Evolutionary conservation across 2,888 invertebrate genomes (phyloP).

Genomic region (Hanleya hanleyi): DNA sequence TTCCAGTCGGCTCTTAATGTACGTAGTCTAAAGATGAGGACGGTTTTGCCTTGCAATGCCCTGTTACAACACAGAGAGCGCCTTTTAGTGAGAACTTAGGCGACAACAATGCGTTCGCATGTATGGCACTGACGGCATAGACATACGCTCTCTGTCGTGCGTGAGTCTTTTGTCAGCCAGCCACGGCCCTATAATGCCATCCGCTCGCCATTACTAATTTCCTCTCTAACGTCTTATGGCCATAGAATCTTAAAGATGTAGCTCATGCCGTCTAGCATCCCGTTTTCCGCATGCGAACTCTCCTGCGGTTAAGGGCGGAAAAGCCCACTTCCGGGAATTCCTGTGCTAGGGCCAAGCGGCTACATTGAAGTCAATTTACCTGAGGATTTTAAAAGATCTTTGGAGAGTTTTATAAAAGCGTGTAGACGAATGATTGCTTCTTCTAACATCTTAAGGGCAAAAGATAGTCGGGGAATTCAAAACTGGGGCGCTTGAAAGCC

Average conservation of each 20-base stretch:
- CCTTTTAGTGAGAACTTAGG: background rate
- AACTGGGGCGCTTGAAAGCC: no score
- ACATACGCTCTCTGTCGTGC: background rate
- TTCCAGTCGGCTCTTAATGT: background rate
- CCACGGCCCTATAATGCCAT: background rate
- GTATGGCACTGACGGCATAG: no score
- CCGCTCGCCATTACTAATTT: constrained; percentile 1
- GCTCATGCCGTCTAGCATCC: background rate
- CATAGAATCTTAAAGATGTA: background rate
- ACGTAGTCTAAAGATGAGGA: background rate
- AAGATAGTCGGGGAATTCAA: no score
- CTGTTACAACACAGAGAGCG: background rate
- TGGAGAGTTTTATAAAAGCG: background rate
- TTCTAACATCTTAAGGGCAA: no score
- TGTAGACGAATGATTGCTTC: background rate
- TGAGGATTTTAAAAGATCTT: background rate
- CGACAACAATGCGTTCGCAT: no score
- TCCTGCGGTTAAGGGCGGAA: constrained; percentile 5
- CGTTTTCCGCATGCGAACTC: background rate
- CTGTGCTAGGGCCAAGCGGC: background rate
- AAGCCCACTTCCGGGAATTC: background rate
- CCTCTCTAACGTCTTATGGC: background rate
- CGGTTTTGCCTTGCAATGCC: background rate
- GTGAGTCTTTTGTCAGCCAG: background rate
- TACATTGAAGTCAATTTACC: background rate